Percentiles rank a stretch among this genome's conserved stretches.
Evolutionary conservation across 2,888 invertebrate genomes (phyloP).

Genomic region (Polydrusus cervinus): DNA sequence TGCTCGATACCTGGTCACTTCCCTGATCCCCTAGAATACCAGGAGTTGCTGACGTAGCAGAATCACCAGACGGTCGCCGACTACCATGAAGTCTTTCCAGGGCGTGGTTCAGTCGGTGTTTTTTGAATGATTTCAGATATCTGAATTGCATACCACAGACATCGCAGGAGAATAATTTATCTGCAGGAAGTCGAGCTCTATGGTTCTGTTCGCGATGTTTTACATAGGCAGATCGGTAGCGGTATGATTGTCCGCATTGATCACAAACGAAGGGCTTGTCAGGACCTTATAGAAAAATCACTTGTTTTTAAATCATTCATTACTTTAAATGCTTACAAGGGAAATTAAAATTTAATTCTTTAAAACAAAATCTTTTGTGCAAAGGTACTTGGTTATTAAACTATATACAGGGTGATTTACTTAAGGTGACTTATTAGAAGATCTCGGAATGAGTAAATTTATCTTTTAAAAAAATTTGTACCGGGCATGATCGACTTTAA

Average conservation of each 20-base stretch:
- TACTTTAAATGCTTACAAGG: too few species aligned
- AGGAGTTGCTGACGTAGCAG: conserved; percentile 37
- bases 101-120: conserved; percentile 90
- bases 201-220: conserved; percentile 93
- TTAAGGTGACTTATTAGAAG: too few species aligned
- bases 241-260: conserved; percentile 92
- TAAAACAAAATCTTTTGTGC: too few species aligned
- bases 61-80: conserved; percentile 47
- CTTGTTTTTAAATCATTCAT: too few species aligned
- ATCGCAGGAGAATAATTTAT: conserved; percentile 92
- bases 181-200: conserved; percentile 88
- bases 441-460: too few species aligned
- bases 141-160: conserved; percentile 94
- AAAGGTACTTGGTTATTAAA: too few species aligned
- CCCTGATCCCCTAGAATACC: conserved; percentile 62
- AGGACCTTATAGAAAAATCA: conserved; percentile 68
- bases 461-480: too few species aligned
- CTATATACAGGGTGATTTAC: too few species aligned
- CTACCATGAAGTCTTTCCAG: conserved; percentile 86
- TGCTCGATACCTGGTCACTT: conserved; percentile 70
- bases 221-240: conserved; percentile 87
- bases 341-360: not conserved
- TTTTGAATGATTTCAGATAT: conserved; percentile 92
- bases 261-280: conserved; percentile 94
- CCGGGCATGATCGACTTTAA: too few species aligned